Evolutionary conservation across 2,888 invertebrate species (phyloP), one percentile per base, ranked within the genome.

Genomic region (Deroplatys truncata): DNA sequence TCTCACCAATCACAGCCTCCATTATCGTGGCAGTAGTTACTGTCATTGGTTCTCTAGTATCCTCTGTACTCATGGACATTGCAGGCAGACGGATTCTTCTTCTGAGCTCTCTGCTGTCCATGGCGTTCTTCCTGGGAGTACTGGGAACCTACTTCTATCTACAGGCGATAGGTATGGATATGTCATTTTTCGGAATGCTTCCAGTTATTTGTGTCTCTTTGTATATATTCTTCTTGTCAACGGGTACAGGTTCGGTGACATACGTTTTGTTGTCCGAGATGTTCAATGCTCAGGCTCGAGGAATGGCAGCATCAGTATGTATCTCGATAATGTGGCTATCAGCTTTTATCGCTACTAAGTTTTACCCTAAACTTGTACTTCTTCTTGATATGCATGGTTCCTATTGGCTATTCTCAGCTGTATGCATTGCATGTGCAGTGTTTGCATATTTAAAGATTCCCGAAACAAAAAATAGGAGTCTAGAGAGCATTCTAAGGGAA

Each of bases 1-100:
- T 92, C 31, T 91, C 92, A 0, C 92, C 93, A 4, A 91, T 92
- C 82, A 89, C 90, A 10, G 93, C 93, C 10, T 93, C 94, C 9
- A 93, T 94, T 13, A 91, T 94, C 3, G 92, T 95, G 5, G 94
- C 94, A 0, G 91, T 92, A 2, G 93, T 94, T 0, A 94, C 93
- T 91, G 91, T 93, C 5, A 84, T 91, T 9, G 92, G 92, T 0
- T 92, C 93, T 28, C 91, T 91, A 86, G 89, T 92, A 28, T 92
- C 93, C 0, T 91, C 92, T 9, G 88, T 92, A 7, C 89, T 92
- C 7, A 92, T 93, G 8, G 95, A 95, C 91, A 92, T 92, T 72
- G 93, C 93, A 28, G 95, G 95, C 1, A 91, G 95, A 85, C 92
- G 93, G 89, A 91, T 93, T 28, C 92, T 95, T 20, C 92, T 95